phyloP scores from a whole-genome alignment of 2,888 invertebrate species.

The Eremobia ochroleuca region DNA sequence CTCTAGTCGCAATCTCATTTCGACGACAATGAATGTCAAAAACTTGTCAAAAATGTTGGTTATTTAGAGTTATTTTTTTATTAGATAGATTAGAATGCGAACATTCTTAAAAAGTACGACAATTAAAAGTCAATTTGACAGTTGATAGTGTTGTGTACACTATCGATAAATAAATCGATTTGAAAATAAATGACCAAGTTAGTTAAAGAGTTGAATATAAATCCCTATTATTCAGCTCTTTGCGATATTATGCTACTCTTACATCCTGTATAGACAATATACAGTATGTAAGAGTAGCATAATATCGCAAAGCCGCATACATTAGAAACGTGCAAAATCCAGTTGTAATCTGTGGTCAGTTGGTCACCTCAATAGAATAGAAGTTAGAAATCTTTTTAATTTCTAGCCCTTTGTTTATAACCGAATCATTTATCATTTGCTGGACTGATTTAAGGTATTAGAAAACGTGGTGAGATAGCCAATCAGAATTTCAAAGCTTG shows the following conservation, averaged over 20 bases:
- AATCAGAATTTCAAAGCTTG: not conserved
- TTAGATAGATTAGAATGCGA: not conserved
- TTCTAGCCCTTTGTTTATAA: constrained; percentile 44
- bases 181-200: constrained; percentile 7
- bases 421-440: not conserved
- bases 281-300: constrained; percentile 35
- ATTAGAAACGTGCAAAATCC: constrained; percentile 51
- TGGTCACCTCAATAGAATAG: constrained; percentile 53
- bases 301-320: constrained; percentile 38
- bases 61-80: not conserved
- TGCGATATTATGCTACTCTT: too few species aligned
- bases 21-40: not conserved
- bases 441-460: not conserved
- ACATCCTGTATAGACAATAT: too few species aligned
- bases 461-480: not conserved
- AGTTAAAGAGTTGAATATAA: constrained; percentile 9
- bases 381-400: constrained; percentile 44
- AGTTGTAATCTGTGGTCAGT: constrained; percentile 50
- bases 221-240: constrained; percentile 34
- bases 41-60: not conserved
- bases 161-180: not conserved
- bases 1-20: not conserved
- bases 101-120: not conserved
- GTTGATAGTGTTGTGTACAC: not conserved
- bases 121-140: not conserved